Conservation (phyloP, 2,888 invertebrate species). For the Tineola bisselliella region DNA sequence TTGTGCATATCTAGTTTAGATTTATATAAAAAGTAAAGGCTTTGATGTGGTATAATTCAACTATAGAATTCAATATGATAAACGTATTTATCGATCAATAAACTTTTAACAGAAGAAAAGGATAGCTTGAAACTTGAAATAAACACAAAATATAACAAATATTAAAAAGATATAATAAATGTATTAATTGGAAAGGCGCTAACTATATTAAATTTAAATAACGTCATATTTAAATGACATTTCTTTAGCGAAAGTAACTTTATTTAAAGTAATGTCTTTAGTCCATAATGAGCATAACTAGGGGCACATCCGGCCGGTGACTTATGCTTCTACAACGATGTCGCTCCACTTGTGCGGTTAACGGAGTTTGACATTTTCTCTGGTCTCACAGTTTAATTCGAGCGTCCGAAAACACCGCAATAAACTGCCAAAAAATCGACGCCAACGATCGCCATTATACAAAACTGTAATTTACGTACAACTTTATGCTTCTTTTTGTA, state of each 20-base stretch:
- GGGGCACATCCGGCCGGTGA: neutral
- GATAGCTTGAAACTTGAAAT: neutral
- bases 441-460: neutral
- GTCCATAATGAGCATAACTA: neutral
- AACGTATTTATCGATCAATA: too few relatives aligned
- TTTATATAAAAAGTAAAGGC: neutral
- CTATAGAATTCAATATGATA: too few relatives aligned
- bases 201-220: too few relatives aligned
- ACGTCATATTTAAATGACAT: neutral
- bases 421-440: neutral
- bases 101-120: neutral
- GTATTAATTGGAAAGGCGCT: neutral
- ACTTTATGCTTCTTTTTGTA: neutral
- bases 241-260: neutral
- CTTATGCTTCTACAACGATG: neutral
- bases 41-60: too few relatives aligned
- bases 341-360: constrained; percentile 26
- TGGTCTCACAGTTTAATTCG: constrained; percentile 15
- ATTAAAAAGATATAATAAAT: neutral
- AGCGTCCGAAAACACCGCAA: constrained; percentile 3
- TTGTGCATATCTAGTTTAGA: constrained; percentile 5
- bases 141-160: neutral
- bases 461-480: neutral
- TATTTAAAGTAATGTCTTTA: neutral
- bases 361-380: constrained; percentile 39